phyloP scores from a whole-genome alignment of 2,888 invertebrate genomes.

The Acrobasis consociella region DNA sequence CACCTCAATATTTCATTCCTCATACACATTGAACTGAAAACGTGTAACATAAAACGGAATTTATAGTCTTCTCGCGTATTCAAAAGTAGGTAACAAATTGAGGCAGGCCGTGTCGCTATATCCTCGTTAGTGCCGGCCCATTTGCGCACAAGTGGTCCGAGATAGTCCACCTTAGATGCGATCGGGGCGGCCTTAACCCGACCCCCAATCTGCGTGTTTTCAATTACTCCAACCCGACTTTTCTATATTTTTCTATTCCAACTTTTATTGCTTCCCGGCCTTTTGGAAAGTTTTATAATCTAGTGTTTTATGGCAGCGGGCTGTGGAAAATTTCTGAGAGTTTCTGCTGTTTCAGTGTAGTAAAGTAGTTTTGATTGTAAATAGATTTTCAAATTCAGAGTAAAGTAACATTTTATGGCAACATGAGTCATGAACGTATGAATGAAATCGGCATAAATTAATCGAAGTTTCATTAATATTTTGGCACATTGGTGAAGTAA shows the following conservation, averaged over 20 bases:
- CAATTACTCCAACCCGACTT: constrained; percentile 58
- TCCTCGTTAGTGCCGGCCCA: constrained; percentile 72
- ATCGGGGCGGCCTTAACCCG: constrained; percentile 51
- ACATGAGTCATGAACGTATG: no score
- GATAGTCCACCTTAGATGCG: constrained; percentile 77
- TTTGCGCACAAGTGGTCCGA: constrained; percentile 76
- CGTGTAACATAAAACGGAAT: constrained; percentile 43
- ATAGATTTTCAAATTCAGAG: no score
- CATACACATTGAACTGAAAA: neutral
- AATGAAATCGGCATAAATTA: no score
- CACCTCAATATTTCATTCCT: constrained; percentile 23
- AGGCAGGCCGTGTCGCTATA: constrained; percentile 62
- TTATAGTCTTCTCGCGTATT: constrained; percentile 53
- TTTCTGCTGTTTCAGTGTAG: neutral
- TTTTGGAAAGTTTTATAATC: constrained; percentile 21
- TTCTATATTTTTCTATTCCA: constrained; percentile 29
- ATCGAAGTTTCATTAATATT: no score
- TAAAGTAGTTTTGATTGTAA: no score
- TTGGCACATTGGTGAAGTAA: no score
- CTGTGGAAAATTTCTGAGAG: neutral
- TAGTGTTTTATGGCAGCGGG: constrained; percentile 5
- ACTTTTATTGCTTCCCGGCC: constrained; percentile 24
- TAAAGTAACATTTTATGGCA: no score
- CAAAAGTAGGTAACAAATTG: constrained; percentile 65
- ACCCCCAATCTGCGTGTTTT: constrained; percentile 62